A percentile compares a stretch with the other conserved stretches of the same genome.
These are phyloP conservation scores for Encarsia formosa DNA, from an alignment of 2,888 invertebrate genomes.

Conservation along the genomic window DNA sequence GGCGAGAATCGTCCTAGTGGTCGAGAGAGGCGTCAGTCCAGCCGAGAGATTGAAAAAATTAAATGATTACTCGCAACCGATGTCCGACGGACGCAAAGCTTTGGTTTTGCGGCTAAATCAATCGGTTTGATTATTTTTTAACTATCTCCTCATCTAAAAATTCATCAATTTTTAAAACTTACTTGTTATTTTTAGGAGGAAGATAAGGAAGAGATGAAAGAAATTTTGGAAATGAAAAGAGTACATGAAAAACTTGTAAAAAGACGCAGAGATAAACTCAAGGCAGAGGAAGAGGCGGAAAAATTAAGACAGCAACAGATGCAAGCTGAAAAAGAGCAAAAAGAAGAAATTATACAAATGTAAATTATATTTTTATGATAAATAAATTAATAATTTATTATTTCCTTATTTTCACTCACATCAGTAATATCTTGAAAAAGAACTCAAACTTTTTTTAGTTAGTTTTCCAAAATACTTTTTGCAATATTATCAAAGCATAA, in stretches of 20 bases:
- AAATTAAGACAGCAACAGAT: background rate
- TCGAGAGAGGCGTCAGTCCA: constrained; percentile 94
- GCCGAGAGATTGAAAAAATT: constrained; percentile 80
- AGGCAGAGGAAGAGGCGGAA: constrained; percentile 26
- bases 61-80: constrained; percentile 89
- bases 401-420: no score
- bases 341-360: no score
- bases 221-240: constrained; percentile 85
- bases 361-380: no score
- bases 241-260: constrained; percentile 76
- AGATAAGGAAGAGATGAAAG: constrained; percentile 91
- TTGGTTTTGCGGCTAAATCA: constrained; percentile 84
- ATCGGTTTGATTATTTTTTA: constrained; percentile 58
- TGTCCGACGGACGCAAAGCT: constrained; percentile 82
- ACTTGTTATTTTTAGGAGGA: constrained; percentile 68
- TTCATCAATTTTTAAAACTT: background rate
- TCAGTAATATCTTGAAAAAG: no score
- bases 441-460: no score
- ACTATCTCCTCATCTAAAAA: background rate
- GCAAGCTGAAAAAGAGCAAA: no score
- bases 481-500: no score
- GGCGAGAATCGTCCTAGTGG: constrained; percentile 95
- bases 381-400: no score
- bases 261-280: constrained; percentile 56
- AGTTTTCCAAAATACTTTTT: no score